A percentile compares a stretch with the other conserved stretches of the same genome.
Evolutionary conservation across 2,797 vertebrate genomes (phyloP).

Genomic region (Tragelaphus oryx): DNA sequence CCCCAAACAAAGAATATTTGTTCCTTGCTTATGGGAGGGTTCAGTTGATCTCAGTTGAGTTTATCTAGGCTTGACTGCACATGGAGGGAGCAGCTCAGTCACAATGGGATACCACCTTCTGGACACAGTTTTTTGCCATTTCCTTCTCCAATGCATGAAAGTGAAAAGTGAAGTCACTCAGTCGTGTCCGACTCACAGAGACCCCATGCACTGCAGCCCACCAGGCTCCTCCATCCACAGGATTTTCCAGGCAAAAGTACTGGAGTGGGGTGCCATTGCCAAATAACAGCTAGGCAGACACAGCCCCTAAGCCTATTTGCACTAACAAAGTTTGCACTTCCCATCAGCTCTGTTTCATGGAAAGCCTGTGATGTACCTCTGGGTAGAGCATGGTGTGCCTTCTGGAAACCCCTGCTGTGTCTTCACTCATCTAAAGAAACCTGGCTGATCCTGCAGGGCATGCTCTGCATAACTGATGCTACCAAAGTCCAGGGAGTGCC

Average conservation of each 20-base stretch:
- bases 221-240: too few species aligned
- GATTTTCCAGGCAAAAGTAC: too few species aligned
- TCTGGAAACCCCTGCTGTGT: neutral
- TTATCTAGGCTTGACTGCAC: neutral
- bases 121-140: too few species aligned
- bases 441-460: neutral
- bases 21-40: neutral
- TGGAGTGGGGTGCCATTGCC: neutral
- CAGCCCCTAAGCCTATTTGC: neutral
- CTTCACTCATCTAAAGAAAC: neutral
- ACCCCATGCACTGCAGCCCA: too few species aligned
- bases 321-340: neutral
- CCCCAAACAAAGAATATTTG: neutral
- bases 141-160: too few species aligned
- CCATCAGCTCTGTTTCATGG: neutral
- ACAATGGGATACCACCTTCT: too few species aligned
- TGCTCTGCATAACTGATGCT: neutral
- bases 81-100: too few species aligned
- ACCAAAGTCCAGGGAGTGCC: neutral
- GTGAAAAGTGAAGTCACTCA: too few species aligned
- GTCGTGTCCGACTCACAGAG: too few species aligned
- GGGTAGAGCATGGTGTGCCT: accelerated
- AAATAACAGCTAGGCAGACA: neutral
- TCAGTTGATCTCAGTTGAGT: neutral
- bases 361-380: neutral